phyloP scores from a whole-genome alignment of 1,140 invertebrate species.

The Aphelenchoides besseyi region DNA sequence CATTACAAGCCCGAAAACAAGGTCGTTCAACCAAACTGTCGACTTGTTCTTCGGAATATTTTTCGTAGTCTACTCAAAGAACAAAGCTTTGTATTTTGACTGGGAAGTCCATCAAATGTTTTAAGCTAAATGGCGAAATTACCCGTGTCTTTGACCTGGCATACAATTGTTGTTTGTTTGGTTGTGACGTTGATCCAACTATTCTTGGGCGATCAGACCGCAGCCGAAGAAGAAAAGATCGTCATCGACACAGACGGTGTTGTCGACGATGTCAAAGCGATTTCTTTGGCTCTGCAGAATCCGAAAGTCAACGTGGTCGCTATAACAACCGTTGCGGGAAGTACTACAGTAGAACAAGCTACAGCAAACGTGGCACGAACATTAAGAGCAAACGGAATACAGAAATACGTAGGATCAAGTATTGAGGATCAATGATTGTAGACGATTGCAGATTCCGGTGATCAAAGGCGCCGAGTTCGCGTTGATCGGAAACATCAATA shows the following conservation, averaged over 20 bases:
- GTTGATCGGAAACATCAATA: slow-evolving; percentile 41
- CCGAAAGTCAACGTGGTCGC: slow-evolving; percentile 48
- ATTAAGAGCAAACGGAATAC: slow-evolving; percentile 31
- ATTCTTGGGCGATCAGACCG: neutral
- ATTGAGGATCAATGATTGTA: neutral
- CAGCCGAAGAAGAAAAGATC: slow-evolving; percentile 3
- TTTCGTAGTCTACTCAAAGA: too few relatives aligned
- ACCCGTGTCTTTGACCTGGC: too few relatives aligned
- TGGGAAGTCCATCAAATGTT: too few relatives aligned
- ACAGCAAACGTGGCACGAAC: slow-evolving; percentile 47
- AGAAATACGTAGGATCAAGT: neutral
- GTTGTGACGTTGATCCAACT: too few relatives aligned
- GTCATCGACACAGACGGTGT: slow-evolving; percentile 58
- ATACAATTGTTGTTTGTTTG: too few relatives aligned
- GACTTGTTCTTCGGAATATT: too few relatives aligned
- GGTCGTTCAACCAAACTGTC: too few relatives aligned
- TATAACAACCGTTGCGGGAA: slow-evolving; percentile 46
- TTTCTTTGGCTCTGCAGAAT: slow-evolving; percentile 53
- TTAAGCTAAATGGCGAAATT: too few relatives aligned
- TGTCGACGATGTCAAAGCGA: slow-evolving; percentile 55
- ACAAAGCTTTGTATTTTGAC: too few relatives aligned
- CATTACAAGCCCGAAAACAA: too few relatives aligned
- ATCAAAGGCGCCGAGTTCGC: slow-evolving; percentile 53
- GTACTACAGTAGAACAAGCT: slow-evolving; percentile 42
- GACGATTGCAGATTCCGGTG: slow-evolving; percentile 44